Base-by-base conservation (phyloP, 1,140 invertebrate genomes). In the Drosophila ananassae region DNA sequence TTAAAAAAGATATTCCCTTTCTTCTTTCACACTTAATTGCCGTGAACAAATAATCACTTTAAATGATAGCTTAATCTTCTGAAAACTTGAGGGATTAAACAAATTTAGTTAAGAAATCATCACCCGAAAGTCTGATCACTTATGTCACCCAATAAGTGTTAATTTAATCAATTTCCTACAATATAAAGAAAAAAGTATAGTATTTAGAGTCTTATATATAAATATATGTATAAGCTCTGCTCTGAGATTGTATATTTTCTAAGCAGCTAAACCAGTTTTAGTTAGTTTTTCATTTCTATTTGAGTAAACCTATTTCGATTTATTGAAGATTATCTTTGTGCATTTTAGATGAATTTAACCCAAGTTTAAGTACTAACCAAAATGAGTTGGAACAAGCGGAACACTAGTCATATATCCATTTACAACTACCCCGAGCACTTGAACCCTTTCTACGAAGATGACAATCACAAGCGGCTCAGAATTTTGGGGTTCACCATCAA, bases 351-450 rank as follows among this genome's bases (percentile, higher is more conserved):
- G 47, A 39, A 68, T 54, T 56, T 32, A 72, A 55, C 21, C 68
- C 47, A 52, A 84, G 72, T 39, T 28, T 64, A 48, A 78, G 74
- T 30, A 75, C 57, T 64, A 62, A 62, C 17, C 57, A 13, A 54
- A 25, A 69, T 60, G 59, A 74, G 74, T 78, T 68, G 77, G 39
- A 75, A 79, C 48, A 82, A 82, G 39, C 71, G 90, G 22, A 84
- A 78, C 21, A 79, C 79, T 46, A 91, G 90, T 82, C 77, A 81
- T 64, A 76, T 90, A 56, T 94, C 93, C 47, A 93, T 95, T 73
- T 93, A 95, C 90, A 93, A 95, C 89, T 96, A 96, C 91, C 95
- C 95, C 17, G 95, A 95, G 82, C 95, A 95, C 83, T 92, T 96
- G 39, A 95, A 96, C 92, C 95, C 95, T 3, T 96, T 96, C 90